phyloP scores from a whole-genome alignment of 2,797 vertebrate genomes.

The Taenioides sp. region DNA sequence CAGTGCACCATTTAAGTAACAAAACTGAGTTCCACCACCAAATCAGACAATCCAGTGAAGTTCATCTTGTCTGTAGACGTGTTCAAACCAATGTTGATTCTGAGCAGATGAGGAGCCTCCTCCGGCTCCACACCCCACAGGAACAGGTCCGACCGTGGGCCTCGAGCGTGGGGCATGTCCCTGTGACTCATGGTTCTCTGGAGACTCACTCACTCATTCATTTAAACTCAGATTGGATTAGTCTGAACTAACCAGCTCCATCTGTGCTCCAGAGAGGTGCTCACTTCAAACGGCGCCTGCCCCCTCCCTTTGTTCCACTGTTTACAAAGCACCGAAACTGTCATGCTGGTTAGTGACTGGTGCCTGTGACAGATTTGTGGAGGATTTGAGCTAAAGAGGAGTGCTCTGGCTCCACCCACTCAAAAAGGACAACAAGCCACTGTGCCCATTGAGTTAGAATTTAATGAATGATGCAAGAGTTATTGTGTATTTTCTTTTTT shows the following conservation, averaged over 20 bases:
- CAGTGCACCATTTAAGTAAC: too few species aligned
- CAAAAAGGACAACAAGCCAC: not conserved
- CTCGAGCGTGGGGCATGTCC: conserved; percentile 8
- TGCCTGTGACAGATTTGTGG: not conserved
- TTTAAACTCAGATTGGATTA: conserved; percentile 40
- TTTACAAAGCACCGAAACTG: not conserved
- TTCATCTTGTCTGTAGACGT: not conserved
- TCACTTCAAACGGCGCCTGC: not conserved
- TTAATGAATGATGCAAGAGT: not conserved
- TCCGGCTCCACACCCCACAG: conserved; percentile 38
- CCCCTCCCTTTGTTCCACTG: not conserved
- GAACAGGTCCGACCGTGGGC: conserved; percentile 45
- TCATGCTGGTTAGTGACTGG: not conserved
- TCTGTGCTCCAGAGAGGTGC: conserved; percentile 9
- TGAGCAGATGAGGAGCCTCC: not conserved
- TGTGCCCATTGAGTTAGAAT: not conserved
- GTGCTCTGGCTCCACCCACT: not conserved
- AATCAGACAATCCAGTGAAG: too few species aligned
- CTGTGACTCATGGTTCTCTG: conserved; percentile 48
- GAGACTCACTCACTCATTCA: conserved; percentile 33
- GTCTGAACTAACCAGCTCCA: conserved; percentile 30
- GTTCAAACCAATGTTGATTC: not conserved
- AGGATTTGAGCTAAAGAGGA: not conserved
- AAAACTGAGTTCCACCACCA: too few species aligned
- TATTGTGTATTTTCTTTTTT: not conserved